These are phyloP conservation scores for Teleopsis dalmanni DNA, from an alignment of 1,140 invertebrate species.

Conservation along the genomic window DNA sequence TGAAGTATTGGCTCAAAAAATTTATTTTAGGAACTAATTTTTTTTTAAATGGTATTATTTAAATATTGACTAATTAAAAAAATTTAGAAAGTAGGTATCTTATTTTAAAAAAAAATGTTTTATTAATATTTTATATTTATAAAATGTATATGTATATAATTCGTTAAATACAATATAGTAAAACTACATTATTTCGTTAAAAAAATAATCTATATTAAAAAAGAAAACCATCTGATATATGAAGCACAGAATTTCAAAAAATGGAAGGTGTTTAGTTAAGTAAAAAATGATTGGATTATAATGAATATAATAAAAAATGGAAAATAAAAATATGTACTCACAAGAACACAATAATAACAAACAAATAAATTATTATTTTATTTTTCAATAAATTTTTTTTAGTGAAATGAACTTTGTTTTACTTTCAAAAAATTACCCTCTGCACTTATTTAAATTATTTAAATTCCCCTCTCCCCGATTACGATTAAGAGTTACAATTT, in stretches of 20 bases:
- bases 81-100: too few species aligned
- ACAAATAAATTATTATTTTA: background rate
- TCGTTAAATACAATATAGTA: background rate
- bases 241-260: too few species aligned
- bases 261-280: too few species aligned
- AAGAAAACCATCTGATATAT: too few species aligned
- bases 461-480: constrained; percentile 20
- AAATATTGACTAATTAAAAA: too few species aligned
- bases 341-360: background rate
- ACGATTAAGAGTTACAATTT: constrained; percentile 40
- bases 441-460: constrained; percentile 8
- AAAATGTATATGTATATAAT: background rate
- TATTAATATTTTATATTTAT: constrained; percentile 7
- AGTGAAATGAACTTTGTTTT: background rate
- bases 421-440: background rate
- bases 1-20: too few species aligned
- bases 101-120: too few species aligned
- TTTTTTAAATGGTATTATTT: too few species aligned
- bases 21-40: too few species aligned
- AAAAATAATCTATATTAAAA: background rate
- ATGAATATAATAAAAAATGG: background rate
- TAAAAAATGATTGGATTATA: background rate
- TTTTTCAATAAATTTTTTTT: background rate
- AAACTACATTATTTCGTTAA: background rate
- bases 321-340: background rate